Percentiles rank a stretch among this genome's conserved stretches.
Evolutionary conservation across 2,113 vertebrate species (phyloP).

Genomic region (Xerus inauris): DNA sequence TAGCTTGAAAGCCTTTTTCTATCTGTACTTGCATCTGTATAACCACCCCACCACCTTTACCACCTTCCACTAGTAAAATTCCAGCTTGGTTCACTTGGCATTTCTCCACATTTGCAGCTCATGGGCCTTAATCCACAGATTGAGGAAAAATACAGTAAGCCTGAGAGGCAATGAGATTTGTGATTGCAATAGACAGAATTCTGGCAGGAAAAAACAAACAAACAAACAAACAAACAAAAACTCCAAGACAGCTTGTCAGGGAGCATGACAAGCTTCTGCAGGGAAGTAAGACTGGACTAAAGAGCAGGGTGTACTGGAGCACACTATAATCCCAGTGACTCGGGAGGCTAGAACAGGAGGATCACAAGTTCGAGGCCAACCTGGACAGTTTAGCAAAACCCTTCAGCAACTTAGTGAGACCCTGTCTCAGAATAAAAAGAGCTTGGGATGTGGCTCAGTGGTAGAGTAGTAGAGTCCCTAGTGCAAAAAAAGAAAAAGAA

Average conservation of each 20-base stretch:
- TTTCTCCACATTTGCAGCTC: neutral
- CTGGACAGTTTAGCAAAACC: too few species aligned
- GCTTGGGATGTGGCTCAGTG: too few species aligned
- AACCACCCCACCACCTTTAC: neutral
- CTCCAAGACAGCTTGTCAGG: slow-evolving; percentile 44
- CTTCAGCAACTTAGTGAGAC: too few species aligned
- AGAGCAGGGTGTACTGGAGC: too few species aligned
- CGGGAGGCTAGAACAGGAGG: too few species aligned
- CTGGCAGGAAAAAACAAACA: neutral
- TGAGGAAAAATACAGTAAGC: neutral
- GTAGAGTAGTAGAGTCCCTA: too few species aligned
- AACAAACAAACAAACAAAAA: neutral
- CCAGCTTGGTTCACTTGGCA: slow-evolving; percentile 52
- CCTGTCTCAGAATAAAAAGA: too few species aligned
- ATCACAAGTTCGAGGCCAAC: too few species aligned
- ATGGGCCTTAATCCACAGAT: slow-evolving; percentile 24
- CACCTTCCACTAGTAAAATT: slow-evolving; percentile 52
- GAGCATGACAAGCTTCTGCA: slow-evolving; percentile 3
- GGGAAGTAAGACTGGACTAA: neutral
- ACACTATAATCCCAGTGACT: too few species aligned
- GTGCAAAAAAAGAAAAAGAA: too few species aligned
- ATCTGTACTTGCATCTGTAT: neutral
- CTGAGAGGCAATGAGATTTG: slow-evolving; percentile 39
- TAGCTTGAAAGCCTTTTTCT: slow-evolving; percentile 37
- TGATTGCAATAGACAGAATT: slow-evolving; percentile 48